Conservation (phyloP, 2,113 vertebrate species). For the Chelonoidis abingdonii region DNA sequence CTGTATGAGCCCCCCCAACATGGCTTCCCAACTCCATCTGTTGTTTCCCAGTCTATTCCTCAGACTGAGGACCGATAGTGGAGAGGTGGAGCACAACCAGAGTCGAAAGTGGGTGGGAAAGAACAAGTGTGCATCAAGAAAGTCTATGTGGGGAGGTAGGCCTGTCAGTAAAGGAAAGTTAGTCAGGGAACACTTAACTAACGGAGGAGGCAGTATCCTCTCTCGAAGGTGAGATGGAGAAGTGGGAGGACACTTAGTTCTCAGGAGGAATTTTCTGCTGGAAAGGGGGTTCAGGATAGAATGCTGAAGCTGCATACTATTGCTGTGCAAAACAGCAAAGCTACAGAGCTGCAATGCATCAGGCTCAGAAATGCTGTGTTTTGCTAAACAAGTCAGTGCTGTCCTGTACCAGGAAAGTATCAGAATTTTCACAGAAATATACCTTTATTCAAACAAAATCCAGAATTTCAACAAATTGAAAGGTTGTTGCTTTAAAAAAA, state of each 20-base stretch:
- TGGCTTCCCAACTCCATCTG: not conserved
- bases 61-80: too few relatives aligned
- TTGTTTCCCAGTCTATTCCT: not conserved
- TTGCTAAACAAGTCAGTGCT: not conserved
- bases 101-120: not conserved
- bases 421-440: not conserved
- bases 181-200: not conserved
- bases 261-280: not conserved
- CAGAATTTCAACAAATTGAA: not conserved
- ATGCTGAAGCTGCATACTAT: not conserved
- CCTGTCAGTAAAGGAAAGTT: not conserved
- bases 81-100: not conserved
- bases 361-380: not conserved
- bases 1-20: not conserved
- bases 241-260: not conserved
- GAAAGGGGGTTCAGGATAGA: not conserved
- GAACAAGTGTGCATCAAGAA: not conserved
- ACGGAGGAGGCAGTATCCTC: not conserved
- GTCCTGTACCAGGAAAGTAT: not conserved
- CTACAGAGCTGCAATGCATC: not conserved
- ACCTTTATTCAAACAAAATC: accelerated
- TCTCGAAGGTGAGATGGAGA: not conserved
- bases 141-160: not conserved
- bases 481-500: not conserved
- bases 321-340: not conserved